Percentiles rank a stretch among this genome's conserved stretches.
phyloP scores from a whole-genome alignment of 2,113 vertebrate genomes.

The Cephalopterus ornatus region DNA sequence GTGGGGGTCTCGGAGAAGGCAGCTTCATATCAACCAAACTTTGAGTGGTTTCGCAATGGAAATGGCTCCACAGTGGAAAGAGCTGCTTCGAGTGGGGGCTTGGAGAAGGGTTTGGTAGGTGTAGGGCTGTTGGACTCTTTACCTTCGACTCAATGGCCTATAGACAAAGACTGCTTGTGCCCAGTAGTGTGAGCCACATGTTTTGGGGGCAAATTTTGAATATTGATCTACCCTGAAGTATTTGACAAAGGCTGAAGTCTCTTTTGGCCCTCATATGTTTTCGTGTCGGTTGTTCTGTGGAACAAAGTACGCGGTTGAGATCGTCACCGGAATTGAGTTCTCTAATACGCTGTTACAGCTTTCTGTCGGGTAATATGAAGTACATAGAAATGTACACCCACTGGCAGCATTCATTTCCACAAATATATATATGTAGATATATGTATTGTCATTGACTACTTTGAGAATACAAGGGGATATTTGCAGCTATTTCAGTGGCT shows the following conservation, averaged over 20 bases:
- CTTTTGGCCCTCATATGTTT: not conserved
- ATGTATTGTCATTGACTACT: not conserved
- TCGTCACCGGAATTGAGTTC: not conserved
- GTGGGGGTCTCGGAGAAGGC: not conserved
- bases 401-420: not conserved
- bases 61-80: not conserved
- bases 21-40: not conserved
- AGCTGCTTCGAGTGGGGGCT: not conserved
- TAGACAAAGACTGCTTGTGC: not conserved
- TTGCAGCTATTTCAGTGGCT: not conserved
- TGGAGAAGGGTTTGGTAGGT: not conserved
- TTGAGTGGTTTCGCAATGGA: not conserved
- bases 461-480: not conserved
- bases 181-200: rapidly evolving
- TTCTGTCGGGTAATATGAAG: not conserved
- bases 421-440: not conserved
- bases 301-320: not conserved
- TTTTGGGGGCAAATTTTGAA: not conserved
- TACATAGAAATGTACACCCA: not conserved
- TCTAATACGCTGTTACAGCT: not conserved
- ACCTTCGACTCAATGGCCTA: not conserved
- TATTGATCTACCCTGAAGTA: not conserved
- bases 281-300: not conserved
- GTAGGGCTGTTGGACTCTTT: not conserved
- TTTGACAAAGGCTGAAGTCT: not conserved